These are phyloP conservation scores for Podotricha telesiphe DNA, from an alignment of 2,888 invertebrate genomes.

Conservation along the genomic window DNA sequence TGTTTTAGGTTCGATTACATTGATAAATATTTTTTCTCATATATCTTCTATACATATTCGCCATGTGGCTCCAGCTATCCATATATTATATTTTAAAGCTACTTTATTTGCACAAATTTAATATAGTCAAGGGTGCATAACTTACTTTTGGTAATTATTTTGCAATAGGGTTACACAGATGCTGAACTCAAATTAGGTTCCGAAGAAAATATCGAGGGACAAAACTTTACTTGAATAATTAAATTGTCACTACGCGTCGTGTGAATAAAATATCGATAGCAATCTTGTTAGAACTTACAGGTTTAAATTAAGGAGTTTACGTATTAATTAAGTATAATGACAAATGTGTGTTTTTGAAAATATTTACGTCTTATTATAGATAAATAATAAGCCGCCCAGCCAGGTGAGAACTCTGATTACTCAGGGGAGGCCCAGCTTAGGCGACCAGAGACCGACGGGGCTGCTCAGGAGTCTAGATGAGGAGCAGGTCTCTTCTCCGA, in stretches of 20 bases:
- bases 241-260: conserved; percentile 55
- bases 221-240: conserved; percentile 67
- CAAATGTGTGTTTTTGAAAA: neutral
- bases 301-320: conserved; percentile 27
- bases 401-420: too few species aligned
- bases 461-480: too few species aligned
- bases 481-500: too few species aligned
- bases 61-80: conserved; percentile 73
- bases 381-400: too few species aligned
- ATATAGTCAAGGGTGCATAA: conserved; percentile 82
- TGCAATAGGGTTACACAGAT: conserved; percentile 79
- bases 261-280: conserved; percentile 56
- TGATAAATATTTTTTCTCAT: too few species aligned
- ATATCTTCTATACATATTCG: conserved; percentile 53
- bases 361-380: neutral
- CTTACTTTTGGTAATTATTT: conserved; percentile 80
- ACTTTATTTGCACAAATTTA: conserved; percentile 76
- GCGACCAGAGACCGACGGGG: too few species aligned
- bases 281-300: conserved; percentile 27
- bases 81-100: conserved; percentile 67
- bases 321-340: neutral
- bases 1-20: too few species aligned
- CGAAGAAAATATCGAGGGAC: conserved; percentile 66
- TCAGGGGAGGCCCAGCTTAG: too few species aligned
- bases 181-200: conserved; percentile 67